phyloP scores from a whole-genome alignment of 2,888 invertebrate species.

The Arenicola marina region DNA sequence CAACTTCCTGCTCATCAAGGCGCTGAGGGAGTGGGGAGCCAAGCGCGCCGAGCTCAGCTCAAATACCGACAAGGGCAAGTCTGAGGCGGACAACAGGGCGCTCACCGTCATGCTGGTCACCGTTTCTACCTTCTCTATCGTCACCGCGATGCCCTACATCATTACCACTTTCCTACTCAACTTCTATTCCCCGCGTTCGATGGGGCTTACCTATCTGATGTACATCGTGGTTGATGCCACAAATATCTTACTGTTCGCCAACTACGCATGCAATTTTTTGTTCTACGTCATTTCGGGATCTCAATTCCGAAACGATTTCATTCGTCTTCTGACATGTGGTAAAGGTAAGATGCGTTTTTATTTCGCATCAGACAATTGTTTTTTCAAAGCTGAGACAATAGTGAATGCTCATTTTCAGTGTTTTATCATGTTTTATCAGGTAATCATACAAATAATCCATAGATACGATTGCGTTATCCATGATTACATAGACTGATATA shows the following conservation, averaged over 20 bases:
- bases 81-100: neutral
- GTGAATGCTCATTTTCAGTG: too few relatives aligned
- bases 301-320: neutral
- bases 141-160: neutral
- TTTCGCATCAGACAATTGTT: too few relatives aligned
- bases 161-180: neutral
- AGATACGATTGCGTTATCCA: too few relatives aligned
- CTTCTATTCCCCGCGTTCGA: neutral
- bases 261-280: neutral
- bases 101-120: slow-evolving; percentile 4
- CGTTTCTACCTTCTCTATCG: slow-evolving; percentile 2
- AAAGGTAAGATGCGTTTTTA: too few relatives aligned
- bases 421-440: too few relatives aligned
- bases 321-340: too few relatives aligned
- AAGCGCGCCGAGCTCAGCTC: neutral
- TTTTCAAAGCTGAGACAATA: too few relatives aligned
- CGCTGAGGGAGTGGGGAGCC: neutral
- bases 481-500: too few relatives aligned
- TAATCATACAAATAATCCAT: too few relatives aligned
- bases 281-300: neutral
- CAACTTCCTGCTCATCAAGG: neutral
- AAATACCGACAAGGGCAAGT: neutral
- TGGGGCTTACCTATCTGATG: neutral
- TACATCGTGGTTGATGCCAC: neutral
- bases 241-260: neutral